Evolutionary conservation across 2,888 invertebrate species (phyloP), one percentile per base, ranked within the genome.

Genomic region (Lasioglossum vierecki): DNA sequence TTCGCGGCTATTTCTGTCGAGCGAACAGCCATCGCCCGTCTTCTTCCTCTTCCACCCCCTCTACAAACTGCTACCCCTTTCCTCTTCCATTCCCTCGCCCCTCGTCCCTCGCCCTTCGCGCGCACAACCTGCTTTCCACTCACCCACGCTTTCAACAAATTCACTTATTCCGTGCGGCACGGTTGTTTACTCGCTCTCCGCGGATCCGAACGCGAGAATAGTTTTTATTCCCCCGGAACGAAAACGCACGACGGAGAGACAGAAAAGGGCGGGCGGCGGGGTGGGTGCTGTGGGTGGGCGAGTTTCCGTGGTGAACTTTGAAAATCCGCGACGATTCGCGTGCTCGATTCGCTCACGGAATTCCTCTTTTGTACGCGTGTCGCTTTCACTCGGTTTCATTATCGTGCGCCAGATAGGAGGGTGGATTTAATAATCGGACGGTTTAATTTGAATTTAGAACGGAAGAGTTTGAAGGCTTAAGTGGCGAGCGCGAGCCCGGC

Each of bases 1-100:
- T 81, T 68, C 88, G 76, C 74, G 76, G 82, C 82, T 88, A 83
- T 88, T 88, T 81, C 88, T 60, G 82, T 76, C 76, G 57, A 66
- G 66, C 78, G 41, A 75, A 18, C 75, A 71, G 49, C 79, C 72
- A 35, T 41, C 60, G 53, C 39, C 70, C 30, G 39, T 66, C 26
- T 26, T n/a, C n/a, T 18, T 49, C 44, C 22, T 5, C 22, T 15
- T 22, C 41, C 57, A 6, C 35, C 35, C 13, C 71, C 41, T 44
- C 41, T 13, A 5, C 68, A 22, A 9, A 44, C 30, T 72, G 18
- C 35, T 11, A 4, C 39, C 26, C 8, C 53, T 53, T 53, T 53
- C 53, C 53, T 53, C n/a, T 53, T 53, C 22, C 53, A 9, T n/a
- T 30, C 30, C 30, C 30, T 30, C 30, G 30, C 18, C 9, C 35